These are phyloP conservation scores for Mormyrops attenuatus DNA, from an alignment of 2,797 vertebrate species.

Conservation along the genomic window DNA sequence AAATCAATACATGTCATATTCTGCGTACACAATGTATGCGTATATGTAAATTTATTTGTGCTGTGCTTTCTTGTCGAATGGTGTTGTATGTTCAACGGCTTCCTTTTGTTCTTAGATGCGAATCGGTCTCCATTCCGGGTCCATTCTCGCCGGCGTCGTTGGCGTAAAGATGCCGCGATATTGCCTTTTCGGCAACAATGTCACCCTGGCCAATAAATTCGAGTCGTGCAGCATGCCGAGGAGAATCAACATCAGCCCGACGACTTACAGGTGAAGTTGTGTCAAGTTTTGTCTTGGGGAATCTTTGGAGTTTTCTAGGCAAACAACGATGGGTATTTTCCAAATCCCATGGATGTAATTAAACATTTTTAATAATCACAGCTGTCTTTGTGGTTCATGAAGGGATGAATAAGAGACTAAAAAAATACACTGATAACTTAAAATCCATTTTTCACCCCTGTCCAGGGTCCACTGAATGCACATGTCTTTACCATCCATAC, in stretches of 20 bases:
- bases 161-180: constrained; percentile 98
- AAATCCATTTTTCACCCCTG: background rate
- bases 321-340: background rate
- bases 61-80: background rate
- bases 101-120: constrained; percentile 75
- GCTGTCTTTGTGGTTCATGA: background rate
- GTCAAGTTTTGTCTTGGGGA: background rate
- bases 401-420: background rate
- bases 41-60: background rate
- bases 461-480: background rate
- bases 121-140: constrained; percentile 92
- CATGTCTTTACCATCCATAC: background rate
- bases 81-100: no score
- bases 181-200: constrained; percentile 97
- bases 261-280: constrained; percentile 79
- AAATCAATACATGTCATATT: background rate
- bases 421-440: background rate
- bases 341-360: background rate
- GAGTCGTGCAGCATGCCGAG: constrained; percentile 89
- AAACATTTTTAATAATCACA: background rate
- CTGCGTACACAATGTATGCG: background rate
- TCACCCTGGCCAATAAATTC: constrained; percentile 96
- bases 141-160: constrained; percentile 92
- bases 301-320: background rate
- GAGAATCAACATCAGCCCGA: constrained; percentile 94